Evolutionary conservation across 2,113 vertebrate species (phyloP).

Genomic region (Varanus salvator): DNA sequence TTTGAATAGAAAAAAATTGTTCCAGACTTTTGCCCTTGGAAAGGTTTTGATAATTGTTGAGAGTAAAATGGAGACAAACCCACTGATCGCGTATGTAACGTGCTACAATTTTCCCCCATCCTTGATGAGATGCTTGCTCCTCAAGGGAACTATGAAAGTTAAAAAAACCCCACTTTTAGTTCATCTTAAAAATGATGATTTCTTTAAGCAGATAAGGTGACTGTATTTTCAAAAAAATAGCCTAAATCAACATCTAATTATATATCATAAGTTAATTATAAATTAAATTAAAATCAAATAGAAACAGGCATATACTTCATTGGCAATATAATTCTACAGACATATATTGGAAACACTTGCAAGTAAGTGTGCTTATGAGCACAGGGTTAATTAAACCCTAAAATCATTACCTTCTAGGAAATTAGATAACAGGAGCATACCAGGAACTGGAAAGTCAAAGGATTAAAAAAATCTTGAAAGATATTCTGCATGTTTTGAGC

Average conservation of each 20-base stretch:
- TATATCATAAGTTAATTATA: no score
- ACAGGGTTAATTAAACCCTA: neutral
- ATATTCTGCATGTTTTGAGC: neutral
- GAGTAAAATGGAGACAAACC: slow-evolving; percentile 84
- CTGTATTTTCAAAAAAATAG: neutral
- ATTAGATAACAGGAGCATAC: neutral
- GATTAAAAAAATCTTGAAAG: neutral
- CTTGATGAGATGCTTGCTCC: slow-evolving; percentile 73
- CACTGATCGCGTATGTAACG: slow-evolving; percentile 88
- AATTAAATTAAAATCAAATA: neutral
- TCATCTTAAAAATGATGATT: neutral
- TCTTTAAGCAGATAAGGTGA: neutral
- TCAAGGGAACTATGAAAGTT: slow-evolving; percentile 70
- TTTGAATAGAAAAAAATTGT: slow-evolving; percentile 32
- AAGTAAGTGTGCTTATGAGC: neutral
- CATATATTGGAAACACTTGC: neutral
- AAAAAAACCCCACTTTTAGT: slow-evolving; percentile 4
- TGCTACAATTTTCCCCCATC: slow-evolving; percentile 89
- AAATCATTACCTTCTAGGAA: neutral
- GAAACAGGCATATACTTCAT: neutral
- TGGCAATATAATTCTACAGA: neutral
- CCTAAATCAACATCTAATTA: neutral
- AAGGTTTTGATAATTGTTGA: slow-evolving; percentile 59
- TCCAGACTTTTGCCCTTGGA: slow-evolving; percentile 29
- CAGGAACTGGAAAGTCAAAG: neutral